Percentiles rank a stretch among this genome's conserved stretches.
Evolutionary conservation across 37 sponge, comb jelly and placozoan genomes (phyloP).

Genomic region (Tethya wilhelma): DNA sequence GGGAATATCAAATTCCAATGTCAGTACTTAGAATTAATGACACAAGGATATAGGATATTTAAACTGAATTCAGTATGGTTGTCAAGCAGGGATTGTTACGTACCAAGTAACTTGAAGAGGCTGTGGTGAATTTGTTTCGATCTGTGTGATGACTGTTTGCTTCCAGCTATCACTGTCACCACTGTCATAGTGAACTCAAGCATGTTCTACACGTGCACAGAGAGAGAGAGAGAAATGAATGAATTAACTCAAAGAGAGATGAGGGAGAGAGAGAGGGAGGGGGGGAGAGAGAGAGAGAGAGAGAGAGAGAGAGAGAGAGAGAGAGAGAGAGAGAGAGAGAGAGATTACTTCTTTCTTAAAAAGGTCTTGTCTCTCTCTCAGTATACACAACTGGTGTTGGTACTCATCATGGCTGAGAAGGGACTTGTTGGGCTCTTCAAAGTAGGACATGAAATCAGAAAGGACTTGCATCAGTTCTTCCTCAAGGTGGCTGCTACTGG

Average conservation of each 20-base stretch:
- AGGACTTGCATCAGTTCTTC: slow-evolving; percentile 31
- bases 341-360: slow-evolving; percentile 65
- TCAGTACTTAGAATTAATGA: too few species aligned
- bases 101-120: slow-evolving; percentile 31
- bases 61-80: too few species aligned
- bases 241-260: not conserved
- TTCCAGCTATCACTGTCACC: too few species aligned
- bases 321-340: not conserved
- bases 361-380: slow-evolving; percentile 64
- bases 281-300: not conserved
- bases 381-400: slow-evolving; percentile 12
- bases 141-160: too few species aligned
- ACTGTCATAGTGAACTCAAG: slow-evolving; percentile 30
- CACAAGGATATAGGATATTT: too few species aligned
- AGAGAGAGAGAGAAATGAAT: not conserved
- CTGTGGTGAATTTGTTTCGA: slow-evolving; percentile 30
- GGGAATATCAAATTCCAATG: too few species aligned
- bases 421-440: not conserved
- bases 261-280: not conserved
- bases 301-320: not conserved
- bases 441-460: slow-evolving; percentile 28
- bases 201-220: slow-evolving; percentile 6
- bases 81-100: too few species aligned
- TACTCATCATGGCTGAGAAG: slow-evolving; percentile 14
- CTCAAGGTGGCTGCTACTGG: slow-evolving; percentile 17